These are phyloP conservation scores for Xiphorhynchus elegans DNA, from an alignment of 2,113 vertebrate genomes.

Conservation along the genomic window DNA sequence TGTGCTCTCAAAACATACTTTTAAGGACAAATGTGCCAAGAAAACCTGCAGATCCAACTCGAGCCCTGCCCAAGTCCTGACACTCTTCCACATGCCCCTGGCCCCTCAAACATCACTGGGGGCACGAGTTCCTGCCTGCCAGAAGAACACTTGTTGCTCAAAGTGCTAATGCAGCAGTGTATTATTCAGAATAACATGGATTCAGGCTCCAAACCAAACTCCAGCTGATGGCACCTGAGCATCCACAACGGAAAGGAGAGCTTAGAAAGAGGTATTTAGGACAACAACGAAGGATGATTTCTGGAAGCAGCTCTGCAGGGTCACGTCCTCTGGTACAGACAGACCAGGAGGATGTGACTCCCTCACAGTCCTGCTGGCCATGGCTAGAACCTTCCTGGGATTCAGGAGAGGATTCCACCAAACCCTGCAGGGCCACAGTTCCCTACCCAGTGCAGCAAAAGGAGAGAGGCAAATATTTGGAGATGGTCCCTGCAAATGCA, in stretches of 20 bases:
- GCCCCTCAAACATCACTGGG: background rate
- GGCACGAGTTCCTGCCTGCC: background rate
- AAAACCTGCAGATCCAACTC: background rate
- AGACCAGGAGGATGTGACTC: background rate
- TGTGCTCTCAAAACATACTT: conserved; percentile 16
- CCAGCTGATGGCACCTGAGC: background rate
- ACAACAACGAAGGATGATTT: background rate
- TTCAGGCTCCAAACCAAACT: background rate
- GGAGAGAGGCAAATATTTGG: fast-evolving
- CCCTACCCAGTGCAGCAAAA: background rate
- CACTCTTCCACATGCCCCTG: background rate
- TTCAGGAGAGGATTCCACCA: background rate
- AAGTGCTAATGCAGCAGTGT: background rate
- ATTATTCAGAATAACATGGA: background rate
- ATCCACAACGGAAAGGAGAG: background rate
- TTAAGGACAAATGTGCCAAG: background rate
- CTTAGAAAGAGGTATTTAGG: background rate
- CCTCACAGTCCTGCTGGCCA: background rate
- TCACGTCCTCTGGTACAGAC: background rate
- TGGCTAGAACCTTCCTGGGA: background rate
- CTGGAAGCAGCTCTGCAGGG: background rate
- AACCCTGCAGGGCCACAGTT: background rate
- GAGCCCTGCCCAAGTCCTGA: background rate
- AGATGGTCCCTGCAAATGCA: too few relatives aligned
- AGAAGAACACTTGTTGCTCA: background rate